Evolutionary conservation across 1,140 invertebrate genomes (phyloP).

Genomic region (Drosophila gunungcola): DNA sequence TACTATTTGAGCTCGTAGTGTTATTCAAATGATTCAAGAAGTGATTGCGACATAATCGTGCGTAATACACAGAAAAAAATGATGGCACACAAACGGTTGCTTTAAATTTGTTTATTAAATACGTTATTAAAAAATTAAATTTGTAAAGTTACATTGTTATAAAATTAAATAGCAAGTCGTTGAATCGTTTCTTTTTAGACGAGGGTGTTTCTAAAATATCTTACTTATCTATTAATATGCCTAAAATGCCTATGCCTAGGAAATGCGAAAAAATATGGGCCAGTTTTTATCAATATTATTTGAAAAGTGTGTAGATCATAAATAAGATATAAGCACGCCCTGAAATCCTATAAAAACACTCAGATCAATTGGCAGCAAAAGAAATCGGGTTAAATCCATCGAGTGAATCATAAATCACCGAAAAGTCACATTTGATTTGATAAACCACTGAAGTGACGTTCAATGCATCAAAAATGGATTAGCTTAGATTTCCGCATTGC

Average conservation of each 20-base stretch:
- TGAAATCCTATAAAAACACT: background rate
- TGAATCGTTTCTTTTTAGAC: no score
- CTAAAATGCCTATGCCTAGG: background rate
- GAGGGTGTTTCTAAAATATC: no score
- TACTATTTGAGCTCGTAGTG: constrained; percentile 12
- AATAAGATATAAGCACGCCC: background rate
- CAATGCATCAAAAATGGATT: background rate
- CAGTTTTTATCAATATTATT: background rate
- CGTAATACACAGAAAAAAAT: background rate
- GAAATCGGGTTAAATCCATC: background rate
- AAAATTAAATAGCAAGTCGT: no score
- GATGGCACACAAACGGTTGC: no score
- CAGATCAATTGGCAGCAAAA: background rate
- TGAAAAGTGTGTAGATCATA: background rate
- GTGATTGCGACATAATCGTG: constrained; percentile 16
- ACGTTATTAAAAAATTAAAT: no score
- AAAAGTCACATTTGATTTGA: background rate
- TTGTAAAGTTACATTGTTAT: no score
- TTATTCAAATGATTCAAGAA: constrained; percentile 29
- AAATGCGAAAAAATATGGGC: background rate
- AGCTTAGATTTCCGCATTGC: background rate
- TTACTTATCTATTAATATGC: no score
- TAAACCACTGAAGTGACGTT: background rate
- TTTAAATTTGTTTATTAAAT: no score
- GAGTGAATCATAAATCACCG: background rate